Percentiles rank a stretch among this genome's conserved stretches.
These are phyloP conservation scores for Ia io DNA, from an alignment of 2,113 vertebrate genomes.

Conservation along the genomic window DNA sequence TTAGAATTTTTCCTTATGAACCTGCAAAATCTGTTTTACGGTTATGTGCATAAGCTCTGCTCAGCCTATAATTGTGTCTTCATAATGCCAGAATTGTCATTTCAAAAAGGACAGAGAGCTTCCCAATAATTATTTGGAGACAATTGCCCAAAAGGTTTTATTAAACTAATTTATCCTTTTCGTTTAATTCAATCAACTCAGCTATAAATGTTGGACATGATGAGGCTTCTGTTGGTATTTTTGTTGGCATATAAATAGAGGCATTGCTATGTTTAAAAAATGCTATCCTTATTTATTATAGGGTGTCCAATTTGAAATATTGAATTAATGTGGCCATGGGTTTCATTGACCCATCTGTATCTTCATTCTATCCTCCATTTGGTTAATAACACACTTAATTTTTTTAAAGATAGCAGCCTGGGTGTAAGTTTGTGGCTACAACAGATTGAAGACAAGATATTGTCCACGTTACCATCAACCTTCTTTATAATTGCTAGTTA, in stretches of 20 bases:
- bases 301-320: background rate
- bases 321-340: background rate
- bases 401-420: background rate
- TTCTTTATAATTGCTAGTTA: background rate
- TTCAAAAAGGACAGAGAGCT: background rate
- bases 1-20: background rate
- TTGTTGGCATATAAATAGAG: background rate
- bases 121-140: background rate
- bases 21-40: background rate
- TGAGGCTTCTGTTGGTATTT: conserved; percentile 24
- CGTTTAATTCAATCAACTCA: conserved; percentile 25
- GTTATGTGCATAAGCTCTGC: background rate
- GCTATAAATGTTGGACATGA: background rate
- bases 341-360: background rate
- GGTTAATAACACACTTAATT: background rate
- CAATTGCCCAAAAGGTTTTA: background rate
- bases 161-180: conserved; percentile 41
- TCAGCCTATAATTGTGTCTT: background rate
- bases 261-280: background rate
- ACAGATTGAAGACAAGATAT: background rate
- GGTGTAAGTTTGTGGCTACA: background rate
- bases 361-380: background rate
- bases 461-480: background rate
- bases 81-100: background rate
- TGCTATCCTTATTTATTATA: background rate